Conservation (phyloP, 2,113 vertebrate genomes). For the Promerops cafer region DNA sequence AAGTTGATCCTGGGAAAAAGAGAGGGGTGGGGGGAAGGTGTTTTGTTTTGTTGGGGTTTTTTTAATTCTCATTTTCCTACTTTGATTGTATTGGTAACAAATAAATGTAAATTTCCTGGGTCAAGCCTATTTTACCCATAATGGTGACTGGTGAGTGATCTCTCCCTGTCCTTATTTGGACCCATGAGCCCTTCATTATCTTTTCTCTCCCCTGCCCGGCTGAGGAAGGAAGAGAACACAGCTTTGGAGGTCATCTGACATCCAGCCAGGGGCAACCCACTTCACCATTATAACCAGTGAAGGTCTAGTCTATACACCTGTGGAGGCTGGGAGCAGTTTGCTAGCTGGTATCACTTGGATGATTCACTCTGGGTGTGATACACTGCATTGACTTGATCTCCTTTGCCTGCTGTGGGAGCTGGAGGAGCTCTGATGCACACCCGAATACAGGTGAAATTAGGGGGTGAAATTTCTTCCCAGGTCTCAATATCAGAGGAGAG, state of each 20-base stretch:
- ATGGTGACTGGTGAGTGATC: no score
- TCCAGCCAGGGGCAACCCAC: not conserved
- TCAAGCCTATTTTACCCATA: fast-evolving
- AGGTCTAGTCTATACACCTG: not conserved
- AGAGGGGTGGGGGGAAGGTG: fast-evolving
- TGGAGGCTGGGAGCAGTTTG: not conserved
- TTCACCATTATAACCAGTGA: not conserved
- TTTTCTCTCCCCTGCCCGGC: not conserved
- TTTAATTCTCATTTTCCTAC: not conserved
- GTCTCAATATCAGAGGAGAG: not conserved
- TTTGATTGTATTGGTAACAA: not conserved
- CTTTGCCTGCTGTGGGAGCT: not conserved
- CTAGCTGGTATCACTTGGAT: not conserved
- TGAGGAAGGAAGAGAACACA: not conserved
- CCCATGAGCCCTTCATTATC: not conserved
- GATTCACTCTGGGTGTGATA: not conserved
- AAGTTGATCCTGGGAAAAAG: not conserved
- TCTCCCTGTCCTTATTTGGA: not conserved
- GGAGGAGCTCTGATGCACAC: not conserved
- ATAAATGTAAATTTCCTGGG: not conserved
- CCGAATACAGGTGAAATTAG: not conserved
- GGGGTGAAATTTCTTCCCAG: not conserved
- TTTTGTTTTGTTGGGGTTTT: not conserved
- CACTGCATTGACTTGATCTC: not conserved
- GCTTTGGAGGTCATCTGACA: not conserved